These are phyloP conservation scores for Drosophila paramelanica DNA, from an alignment of 2,888 invertebrate genomes.

Conservation along the genomic window DNA sequence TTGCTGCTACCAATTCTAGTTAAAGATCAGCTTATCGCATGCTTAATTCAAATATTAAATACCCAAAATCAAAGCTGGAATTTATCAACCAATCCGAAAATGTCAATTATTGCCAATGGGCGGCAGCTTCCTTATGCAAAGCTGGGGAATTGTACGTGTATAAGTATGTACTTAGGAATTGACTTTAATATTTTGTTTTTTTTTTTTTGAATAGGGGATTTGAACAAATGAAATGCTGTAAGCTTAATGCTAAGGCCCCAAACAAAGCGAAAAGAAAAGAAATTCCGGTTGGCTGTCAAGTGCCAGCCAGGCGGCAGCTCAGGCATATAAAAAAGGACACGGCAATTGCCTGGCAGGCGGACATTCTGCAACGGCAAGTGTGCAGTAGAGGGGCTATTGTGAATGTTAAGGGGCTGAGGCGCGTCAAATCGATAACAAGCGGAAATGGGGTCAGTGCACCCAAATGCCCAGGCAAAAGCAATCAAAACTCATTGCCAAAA, in stretches of 20 bases:
- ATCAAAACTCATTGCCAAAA: slow-evolving; percentile 79
- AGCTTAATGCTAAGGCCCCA: slow-evolving; percentile 47
- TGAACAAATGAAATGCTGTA: slow-evolving; percentile 60
- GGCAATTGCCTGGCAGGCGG: slow-evolving; percentile 55
- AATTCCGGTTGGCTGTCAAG: slow-evolving; percentile 69
- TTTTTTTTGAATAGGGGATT: slow-evolving; percentile 9
- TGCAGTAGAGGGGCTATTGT: not conserved
- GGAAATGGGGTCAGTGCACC: slow-evolving; percentile 80
- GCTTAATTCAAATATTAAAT: too few relatives aligned
- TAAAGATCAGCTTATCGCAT: too few relatives aligned
- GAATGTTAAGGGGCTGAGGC: slow-evolving; percentile 3
- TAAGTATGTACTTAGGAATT: slow-evolving; percentile 42
- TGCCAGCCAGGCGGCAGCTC: slow-evolving; percentile 52
- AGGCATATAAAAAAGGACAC: slow-evolving; percentile 63
- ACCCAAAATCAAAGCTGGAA: too few relatives aligned
- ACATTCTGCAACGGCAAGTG: not conserved
- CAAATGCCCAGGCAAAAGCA: slow-evolving; percentile 78
- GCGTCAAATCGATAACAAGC: slow-evolving; percentile 79
- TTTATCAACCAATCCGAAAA: not conserved
- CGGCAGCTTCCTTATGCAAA: slow-evolving; percentile 14
- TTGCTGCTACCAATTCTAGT: too few relatives aligned
- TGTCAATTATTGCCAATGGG: slow-evolving; percentile 43
- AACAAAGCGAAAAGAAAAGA: slow-evolving; percentile 55
- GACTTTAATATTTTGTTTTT: slow-evolving; percentile 18
- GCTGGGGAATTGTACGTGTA: slow-evolving; percentile 38